Base-by-base conservation (phyloP, 1,140 invertebrate species). In the Apis dorsata region DNA sequence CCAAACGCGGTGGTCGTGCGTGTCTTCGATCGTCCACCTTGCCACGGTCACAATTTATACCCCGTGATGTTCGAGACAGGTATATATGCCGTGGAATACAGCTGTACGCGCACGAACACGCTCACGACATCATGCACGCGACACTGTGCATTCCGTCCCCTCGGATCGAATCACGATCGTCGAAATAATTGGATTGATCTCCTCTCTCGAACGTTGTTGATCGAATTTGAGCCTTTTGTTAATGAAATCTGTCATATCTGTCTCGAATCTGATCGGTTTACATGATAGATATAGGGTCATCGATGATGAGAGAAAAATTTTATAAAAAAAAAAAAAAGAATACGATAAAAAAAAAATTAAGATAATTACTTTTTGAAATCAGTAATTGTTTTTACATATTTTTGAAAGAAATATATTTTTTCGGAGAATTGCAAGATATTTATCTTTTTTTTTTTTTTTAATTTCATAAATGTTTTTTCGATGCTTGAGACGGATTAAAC, bases 1-100 rank as follows among this genome's bases (percentile, higher is more conserved):
- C 84, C 55, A 34, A 44, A 60, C 34, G 34, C 49, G 24, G 1
- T 1, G 34, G 59, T 53, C n/a, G 21, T 69, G 24, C 73, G 75
- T 62, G 63, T 78, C 75, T 85, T 70, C 81, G 73, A 81, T 62
- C 28, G 21, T 82, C 79, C 82, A 51, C 55, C 80, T 82, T 76
- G 85, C 75, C 80, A 70, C 85, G 81, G 81, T 82, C 88, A 87
- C 91, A 90, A 92, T 92, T 92, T 91, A 91, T 90, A 91, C 88
- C 88, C 88, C 80, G 85, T 84, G 81, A 84, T 79, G 86, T 81
- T 81, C 80, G 70, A 80, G 72, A 68, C 81, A 80, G 85, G 71
- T 83, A 86, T 83, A 86, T 60, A 82, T 28, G n/a, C 24, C 53
- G 51, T 34, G 19, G 28, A 81, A 57, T 44, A 49, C 17, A 59